phyloP scores from a whole-genome alignment of 1,140 invertebrate species.

The Brachionus koreanus region DNA sequence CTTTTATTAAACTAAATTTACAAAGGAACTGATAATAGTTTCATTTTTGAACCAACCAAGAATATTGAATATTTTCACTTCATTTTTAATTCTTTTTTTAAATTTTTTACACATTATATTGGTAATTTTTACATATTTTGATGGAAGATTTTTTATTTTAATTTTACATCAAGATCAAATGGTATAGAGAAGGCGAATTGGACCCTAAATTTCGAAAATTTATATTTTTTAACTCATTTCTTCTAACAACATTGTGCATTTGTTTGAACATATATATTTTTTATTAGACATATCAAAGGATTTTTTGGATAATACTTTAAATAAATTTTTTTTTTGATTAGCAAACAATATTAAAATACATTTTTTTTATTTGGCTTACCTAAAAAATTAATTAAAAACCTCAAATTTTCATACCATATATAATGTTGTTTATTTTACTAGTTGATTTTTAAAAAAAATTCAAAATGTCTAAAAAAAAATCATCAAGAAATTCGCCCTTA shows the following conservation, averaged over 20 bases:
- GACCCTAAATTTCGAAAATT: slow-evolving; percentile 9
- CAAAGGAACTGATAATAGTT: neutral
- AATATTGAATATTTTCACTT: neutral
- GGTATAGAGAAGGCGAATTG: neutral
- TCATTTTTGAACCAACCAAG: neutral
- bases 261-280: neutral
- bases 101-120: neutral
- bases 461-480: neutral
- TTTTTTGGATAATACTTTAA: neutral
- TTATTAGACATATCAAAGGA: neutral
- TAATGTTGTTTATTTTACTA: neutral
- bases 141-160: neutral
- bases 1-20: neutral
- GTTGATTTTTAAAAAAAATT: neutral
- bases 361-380: neutral
- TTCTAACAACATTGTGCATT: neutral
- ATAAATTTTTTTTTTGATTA: neutral
- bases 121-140: neutral
- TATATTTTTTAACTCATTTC: neutral
- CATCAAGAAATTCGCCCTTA: neutral
- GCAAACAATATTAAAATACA: neutral
- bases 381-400: neutral
- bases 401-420: neutral
- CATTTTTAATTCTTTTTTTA: neutral
- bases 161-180: neutral